phyloP scores from a whole-genome alignment of 2,797 vertebrate species.

The Paedocypris micromegethes region DNA sequence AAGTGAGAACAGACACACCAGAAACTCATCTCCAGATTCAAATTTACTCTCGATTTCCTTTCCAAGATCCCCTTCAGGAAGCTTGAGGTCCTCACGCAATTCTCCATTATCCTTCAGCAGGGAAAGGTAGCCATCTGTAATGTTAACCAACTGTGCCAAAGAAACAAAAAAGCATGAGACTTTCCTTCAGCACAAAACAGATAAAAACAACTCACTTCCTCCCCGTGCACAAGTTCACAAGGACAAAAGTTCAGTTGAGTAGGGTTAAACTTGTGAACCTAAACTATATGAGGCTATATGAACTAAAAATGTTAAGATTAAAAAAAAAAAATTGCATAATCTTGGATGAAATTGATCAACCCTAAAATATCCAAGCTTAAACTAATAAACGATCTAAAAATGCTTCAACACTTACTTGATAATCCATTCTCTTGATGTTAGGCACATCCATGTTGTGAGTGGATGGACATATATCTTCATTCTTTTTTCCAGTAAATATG shows the following conservation, averaged over 20 bases:
- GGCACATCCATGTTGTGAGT: constrained; percentile 87
- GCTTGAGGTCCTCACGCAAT: constrained; percentile 81
- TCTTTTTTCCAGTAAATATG: constrained; percentile 82
- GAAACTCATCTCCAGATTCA: constrained; percentile 69
- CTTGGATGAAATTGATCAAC: no score
- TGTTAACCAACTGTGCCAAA: constrained; percentile 69
- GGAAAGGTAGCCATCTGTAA: constrained; percentile 76
- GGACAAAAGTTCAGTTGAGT: background rate
- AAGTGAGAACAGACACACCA: constrained; percentile 61
- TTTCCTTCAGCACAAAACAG: background rate
- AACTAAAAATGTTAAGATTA: no score
- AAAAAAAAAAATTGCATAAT: no score
- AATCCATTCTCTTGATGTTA: constrained; percentile 82
- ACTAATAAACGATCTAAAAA: background rate
- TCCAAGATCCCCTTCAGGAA: constrained; percentile 80
- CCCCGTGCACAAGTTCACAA: background rate
- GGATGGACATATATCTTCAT: constrained; percentile 84
- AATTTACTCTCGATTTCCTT: constrained; percentile 79
- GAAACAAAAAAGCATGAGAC: background rate
- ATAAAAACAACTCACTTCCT: background rate
- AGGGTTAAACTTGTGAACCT: background rate
- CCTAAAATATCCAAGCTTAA: no score
- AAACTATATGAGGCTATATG: no score
- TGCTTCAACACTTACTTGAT: constrained; percentile 66
- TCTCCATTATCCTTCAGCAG: constrained; percentile 78